Percentiles rank a stretch among this genome's conserved stretches.
phyloP scores from a whole-genome alignment of 2,888 invertebrate species.

The Leptura quadrifasciata region DNA sequence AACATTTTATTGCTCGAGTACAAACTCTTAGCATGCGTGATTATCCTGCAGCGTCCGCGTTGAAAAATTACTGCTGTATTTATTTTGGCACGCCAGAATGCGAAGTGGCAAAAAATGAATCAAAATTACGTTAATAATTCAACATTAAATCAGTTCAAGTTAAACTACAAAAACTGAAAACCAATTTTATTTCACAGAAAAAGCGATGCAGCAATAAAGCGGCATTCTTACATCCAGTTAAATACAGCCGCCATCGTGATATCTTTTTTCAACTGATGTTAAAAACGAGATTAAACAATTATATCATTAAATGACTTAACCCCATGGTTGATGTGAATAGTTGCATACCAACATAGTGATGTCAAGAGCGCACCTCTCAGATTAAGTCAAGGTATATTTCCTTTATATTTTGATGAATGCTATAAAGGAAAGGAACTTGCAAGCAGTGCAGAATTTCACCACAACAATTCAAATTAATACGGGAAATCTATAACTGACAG shows the following conservation, averaged over 20 bases:
- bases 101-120: constrained; percentile 2
- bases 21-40: constrained; percentile 8
- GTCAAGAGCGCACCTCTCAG: no score
- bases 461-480: no score
- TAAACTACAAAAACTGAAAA: constrained; percentile 21
- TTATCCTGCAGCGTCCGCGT: not conserved
- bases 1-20: constrained; percentile 5
- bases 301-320: constrained; percentile 33
- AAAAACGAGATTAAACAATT: constrained; percentile 38
- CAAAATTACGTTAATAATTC: constrained; percentile 33
- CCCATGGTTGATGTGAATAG: constrained; percentile 7
- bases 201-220: constrained; percentile 15
- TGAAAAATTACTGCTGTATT: constrained; percentile 26
- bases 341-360: not conserved
- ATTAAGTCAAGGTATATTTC: no score
- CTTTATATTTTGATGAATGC: no score
- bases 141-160: constrained; percentile 40
- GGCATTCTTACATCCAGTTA: constrained; percentile 33
- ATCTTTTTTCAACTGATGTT: constrained; percentile 19
- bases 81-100: constrained; percentile 33
- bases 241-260: constrained; percentile 20
- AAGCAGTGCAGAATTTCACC: no score
- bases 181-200: constrained; percentile 27
- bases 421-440: no score
- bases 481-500: no score